Base-by-base conservation (phyloP, 2,888 invertebrate species). In the Ligdia adustata region DNA sequence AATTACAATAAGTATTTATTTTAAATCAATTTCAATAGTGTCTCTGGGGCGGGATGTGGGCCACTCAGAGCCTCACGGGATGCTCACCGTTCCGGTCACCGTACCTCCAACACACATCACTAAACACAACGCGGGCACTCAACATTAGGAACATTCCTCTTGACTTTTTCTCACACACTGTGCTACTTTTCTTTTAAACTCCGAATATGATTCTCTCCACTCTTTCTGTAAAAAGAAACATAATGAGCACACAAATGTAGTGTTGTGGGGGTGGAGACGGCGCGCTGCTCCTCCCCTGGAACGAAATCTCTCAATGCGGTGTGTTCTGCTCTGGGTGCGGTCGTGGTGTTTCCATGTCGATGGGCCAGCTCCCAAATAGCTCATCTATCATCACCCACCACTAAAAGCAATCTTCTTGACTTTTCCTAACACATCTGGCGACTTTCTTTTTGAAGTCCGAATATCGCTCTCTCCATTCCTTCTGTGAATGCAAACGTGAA, bases 381-480 rank as follows among this genome's bases (percentile, higher is more conserved):
- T 75, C 76, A 76, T 75, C 75, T 74, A 72, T 69, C 66, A 33
- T 72, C 69, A 68, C 72, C 77, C 67, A 67, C 63, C 63, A 66
- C 84, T 96, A 96, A 94, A 95, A 95, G 93, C 96, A 96, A 92
- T 97, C 97, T 91, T 99, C 99, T 94, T 99, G 98, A 94, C 98
- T 99, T 93, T 97, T 97, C 91, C 99, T 94, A 85, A 99, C 99
- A 93, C 98, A 98, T 91, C 96, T 94, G 74, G 98, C 97, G 75
- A 99, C 99, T 93, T 97, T 97, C 92, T 97, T 94, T 93, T 98
- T 99, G 92, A 99, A 99, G 91, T 98, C 98, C 87, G 95, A 92
- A 92, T 97, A 97, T 89, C 97, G 95, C 91, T 99, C 98, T 91
- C 99, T 94, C 97, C 98, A 98, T 93, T 98, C 98, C 95, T 99